Evolutionary conservation across 2,888 invertebrate species (phyloP).

Genomic region (Agriopis marginaria): DNA sequence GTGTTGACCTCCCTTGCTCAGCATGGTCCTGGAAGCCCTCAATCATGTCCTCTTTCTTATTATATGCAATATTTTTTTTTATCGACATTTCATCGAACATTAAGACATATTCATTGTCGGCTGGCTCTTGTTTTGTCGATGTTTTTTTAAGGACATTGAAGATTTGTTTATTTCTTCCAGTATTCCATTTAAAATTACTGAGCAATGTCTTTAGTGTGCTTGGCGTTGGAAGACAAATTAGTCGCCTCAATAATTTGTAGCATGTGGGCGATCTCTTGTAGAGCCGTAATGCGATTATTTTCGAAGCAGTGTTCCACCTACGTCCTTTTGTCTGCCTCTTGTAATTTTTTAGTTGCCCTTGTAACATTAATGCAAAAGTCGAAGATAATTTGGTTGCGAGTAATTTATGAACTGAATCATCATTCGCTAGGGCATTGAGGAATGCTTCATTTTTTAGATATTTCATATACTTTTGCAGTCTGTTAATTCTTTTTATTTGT

Average conservation of each 20-base stretch:
- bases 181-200: background rate
- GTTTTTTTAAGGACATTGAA: background rate
- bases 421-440: background rate
- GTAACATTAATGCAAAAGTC: background rate
- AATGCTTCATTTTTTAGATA: no score
- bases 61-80: no score
- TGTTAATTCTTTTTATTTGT: background rate
- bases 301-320: constrained; percentile 17
- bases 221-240: background rate
- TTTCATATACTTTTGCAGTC: no score
- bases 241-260: constrained; percentile 30
- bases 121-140: background rate
- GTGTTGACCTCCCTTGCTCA: no score
- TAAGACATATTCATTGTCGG: background rate
- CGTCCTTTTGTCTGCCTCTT: constrained; percentile 13
- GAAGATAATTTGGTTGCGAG: background rate
- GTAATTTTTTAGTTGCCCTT: constrained; percentile 5
- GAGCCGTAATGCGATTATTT: constrained; percentile 30
- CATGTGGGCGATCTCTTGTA: constrained; percentile 32
- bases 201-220: background rate
- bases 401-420: background rate
- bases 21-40: no score
- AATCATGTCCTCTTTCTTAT: no score
- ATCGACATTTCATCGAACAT: background rate
- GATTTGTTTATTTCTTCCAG: no score